A percentile compares a stretch with the other conserved stretches of the same genome.
Evolutionary conservation across 2,113 vertebrate genomes (phyloP).

Genomic region (Columba janthina): DNA sequence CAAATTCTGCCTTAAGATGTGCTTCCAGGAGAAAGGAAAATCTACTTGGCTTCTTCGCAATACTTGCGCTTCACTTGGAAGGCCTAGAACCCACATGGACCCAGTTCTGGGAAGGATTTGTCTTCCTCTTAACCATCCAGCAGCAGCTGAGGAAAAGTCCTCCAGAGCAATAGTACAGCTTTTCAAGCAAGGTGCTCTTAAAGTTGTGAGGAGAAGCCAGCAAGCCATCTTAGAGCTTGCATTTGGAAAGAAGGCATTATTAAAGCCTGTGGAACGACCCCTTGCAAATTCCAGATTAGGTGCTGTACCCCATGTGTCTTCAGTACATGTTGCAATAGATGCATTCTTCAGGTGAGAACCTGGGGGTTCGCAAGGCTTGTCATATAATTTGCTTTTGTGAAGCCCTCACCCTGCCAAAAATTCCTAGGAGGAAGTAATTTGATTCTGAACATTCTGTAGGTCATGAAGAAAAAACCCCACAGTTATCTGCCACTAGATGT

Average conservation of each 20-base stretch:
- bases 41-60: background rate
- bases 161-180: background rate
- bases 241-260: background rate
- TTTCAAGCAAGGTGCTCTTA: background rate
- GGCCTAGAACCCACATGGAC: background rate
- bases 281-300: background rate
- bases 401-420: background rate
- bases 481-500: conserved; percentile 68
- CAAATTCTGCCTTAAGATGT: background rate
- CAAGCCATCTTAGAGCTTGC: background rate
- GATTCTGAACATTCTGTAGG: background rate
- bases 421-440: background rate
- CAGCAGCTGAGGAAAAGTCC: background rate
- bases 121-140: background rate
- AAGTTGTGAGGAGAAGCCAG: background rate
- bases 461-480: fast-evolving
- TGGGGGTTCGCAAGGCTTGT: background rate
- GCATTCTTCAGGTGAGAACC: fast-evolving
- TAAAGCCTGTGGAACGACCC: background rate
- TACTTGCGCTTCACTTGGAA: background rate
- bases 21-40: background rate
- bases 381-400: background rate
- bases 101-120: background rate
- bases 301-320: background rate
- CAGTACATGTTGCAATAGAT: background rate